Evolutionary conservation across 2,113 vertebrate species (phyloP), one percentile per base, ranked within the genome.

Genomic region (Clupea harengus): DNA sequence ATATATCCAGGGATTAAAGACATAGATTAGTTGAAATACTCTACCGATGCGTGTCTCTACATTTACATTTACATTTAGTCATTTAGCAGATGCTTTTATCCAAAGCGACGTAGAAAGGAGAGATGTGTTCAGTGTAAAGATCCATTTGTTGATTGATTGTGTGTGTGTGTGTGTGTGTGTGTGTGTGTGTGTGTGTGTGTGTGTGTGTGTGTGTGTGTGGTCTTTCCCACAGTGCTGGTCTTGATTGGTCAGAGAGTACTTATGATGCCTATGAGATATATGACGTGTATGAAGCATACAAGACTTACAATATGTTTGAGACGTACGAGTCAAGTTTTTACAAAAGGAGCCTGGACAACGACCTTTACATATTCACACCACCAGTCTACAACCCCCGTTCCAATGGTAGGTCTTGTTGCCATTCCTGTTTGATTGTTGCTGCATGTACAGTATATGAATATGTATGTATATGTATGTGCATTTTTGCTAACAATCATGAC

Each of bases 271-370:
- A 22, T 28, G 25, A 67, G 1, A 0, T 25, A 67, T 2, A 97
- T 45, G 95, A 67, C 13, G 9, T 9, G 1, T 67, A 96, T 28
- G 98, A 99, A 60, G 54, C 54, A 60, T 60, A 6, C 11, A 67
- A 67, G 22, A 67, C 64, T 13, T 28, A 97, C 45, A 95, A 67
- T 25, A 67, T 28, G 8, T 28, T 96, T 28, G 98, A 99, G 94
- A 98, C 98, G 0, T 99, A 99, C 0, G 97, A 98, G 89, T 95
- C 96, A 28, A 99, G 98, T 92, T 98, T 97, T 93, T 99, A 99
- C 90, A 99, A 99, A 89, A 92, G 98, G 54, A 98, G 96, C 88
- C 93, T 99, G 87, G 97, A 99, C 92, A 99, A 98, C 25, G 96
- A 97, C 87, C 93, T 97, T 87, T 99, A 99, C 89, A 94, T 99